These are phyloP conservation scores for Odontomachus brunneus DNA, from an alignment of 1,140 invertebrate genomes.

Conservation along the genomic window DNA sequence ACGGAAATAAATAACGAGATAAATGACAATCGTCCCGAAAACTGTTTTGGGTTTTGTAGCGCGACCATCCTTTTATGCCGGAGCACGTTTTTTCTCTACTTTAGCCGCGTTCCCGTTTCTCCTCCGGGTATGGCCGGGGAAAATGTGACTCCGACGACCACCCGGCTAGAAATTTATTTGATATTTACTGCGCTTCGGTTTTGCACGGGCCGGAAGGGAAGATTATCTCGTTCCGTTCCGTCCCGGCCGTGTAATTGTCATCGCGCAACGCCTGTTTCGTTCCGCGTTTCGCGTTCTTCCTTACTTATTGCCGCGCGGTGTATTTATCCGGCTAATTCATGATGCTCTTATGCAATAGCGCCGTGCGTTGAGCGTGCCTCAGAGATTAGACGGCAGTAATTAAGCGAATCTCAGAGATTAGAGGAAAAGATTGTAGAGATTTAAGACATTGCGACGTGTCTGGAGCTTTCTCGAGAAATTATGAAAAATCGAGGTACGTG, in stretches of 20 bases:
- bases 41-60: constrained; percentile 84
- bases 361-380: not conserved
- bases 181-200: constrained; percentile 84
- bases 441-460: not conserved
- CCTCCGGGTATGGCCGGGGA: constrained; percentile 51
- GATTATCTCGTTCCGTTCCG: constrained; percentile 77
- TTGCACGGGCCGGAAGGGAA: constrained; percentile 74
- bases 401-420: not conserved
- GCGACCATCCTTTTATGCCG: constrained; percentile 70
- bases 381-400: too few relatives aligned
- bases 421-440: not conserved
- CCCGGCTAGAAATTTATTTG: constrained; percentile 84
- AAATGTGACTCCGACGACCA: constrained; percentile 78
- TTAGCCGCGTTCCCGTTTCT: constrained; percentile 52
- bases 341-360: not conserved
- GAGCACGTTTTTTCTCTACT: constrained; percentile 39
- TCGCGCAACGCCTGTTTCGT: constrained; percentile 30
- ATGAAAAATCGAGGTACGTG: too few relatives aligned
- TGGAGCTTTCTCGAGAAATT: too few relatives aligned
- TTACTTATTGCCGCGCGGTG: constrained; percentile 4
- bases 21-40: constrained; percentile 83
- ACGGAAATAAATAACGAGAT: constrained; percentile 85
- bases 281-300: not conserved
- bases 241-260: constrained; percentile 41
- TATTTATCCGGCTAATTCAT: constrained; percentile 27